A percentile compares a stretch with the other conserved stretches of the same genome.
Conservation (phyloP, 1,140 invertebrate genomes). For the Laupala kohalensis region DNA sequence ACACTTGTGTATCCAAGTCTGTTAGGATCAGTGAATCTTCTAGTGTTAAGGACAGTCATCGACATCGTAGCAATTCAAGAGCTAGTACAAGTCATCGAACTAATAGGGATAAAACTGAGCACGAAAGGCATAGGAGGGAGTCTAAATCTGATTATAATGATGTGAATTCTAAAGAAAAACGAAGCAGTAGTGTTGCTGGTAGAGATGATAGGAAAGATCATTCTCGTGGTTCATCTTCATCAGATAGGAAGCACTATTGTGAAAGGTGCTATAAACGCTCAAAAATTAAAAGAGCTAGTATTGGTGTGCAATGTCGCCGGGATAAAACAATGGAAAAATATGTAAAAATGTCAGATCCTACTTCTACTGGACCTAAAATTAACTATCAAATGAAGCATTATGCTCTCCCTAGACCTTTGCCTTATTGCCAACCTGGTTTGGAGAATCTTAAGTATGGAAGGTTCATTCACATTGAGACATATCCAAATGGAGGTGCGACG, state of each 20-base stretch:
- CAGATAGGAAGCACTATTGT: constrained; percentile 26
- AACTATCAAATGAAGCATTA: constrained; percentile 30
- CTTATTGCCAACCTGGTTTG: constrained; percentile 28
- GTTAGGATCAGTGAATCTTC: not conserved
- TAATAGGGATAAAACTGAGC: constrained; percentile 2
- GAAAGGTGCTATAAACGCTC: constrained; percentile 44
- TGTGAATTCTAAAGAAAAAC: constrained; percentile 2
- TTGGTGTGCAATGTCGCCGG: constrained; percentile 45
- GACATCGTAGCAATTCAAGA: not conserved
- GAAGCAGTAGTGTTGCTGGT: not conserved
- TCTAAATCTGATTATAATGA: not conserved
- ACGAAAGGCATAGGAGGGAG: not conserved
- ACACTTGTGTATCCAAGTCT: not conserved
- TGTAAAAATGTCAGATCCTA: constrained; percentile 6
- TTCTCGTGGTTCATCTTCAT: constrained; percentile 8
- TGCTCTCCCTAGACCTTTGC: constrained; percentile 29
- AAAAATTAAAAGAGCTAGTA: constrained; percentile 42
- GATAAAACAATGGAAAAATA: constrained; percentile 28
- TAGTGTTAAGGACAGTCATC: not conserved
- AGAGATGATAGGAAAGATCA: constrained; percentile 1
- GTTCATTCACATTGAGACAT: constrained; percentile 76
- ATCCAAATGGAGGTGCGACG: constrained; percentile 90
- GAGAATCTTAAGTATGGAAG: constrained; percentile 53
- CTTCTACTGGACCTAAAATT: constrained; percentile 21
- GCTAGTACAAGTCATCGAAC: not conserved